Percentiles rank a stretch among this genome's conserved stretches.
phyloP scores from a whole-genome alignment of 1,140 invertebrate species.

The Vanessa atalanta region DNA sequence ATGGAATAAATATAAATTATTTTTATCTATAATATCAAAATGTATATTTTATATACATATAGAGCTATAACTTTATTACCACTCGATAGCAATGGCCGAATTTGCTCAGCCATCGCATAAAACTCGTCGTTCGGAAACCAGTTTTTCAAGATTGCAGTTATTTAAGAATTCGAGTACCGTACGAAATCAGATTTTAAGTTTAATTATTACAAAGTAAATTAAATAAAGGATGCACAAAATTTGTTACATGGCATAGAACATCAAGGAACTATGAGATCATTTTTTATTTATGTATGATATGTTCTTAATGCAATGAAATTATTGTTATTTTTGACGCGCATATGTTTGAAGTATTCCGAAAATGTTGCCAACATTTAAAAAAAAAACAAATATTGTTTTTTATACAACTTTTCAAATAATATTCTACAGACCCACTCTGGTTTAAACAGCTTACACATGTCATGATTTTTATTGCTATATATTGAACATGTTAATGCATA shows the following conservation, averaged over 20 bases:
- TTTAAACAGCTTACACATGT: not conserved
- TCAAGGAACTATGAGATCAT: no score
- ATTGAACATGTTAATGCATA: not conserved
- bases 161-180: constrained; percentile 22
- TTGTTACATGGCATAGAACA: no score
- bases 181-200: not conserved
- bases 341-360: no score
- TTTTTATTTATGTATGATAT: no score
- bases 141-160: constrained; percentile 27
- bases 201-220: not conserved
- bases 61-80: not conserved
- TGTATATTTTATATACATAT: not conserved
- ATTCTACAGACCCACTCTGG: not conserved
- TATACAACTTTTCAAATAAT: not conserved
- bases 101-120: constrained; percentile 38
- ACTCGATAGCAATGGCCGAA: constrained; percentile 51
- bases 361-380: no score
- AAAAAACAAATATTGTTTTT: no score
- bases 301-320: no score
- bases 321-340: no score
- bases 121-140: constrained; percentile 37
- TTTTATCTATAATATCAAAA: not conserved
- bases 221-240: not conserved
- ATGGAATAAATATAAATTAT: not conserved
- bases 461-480: not conserved